Conservation (phyloP, 2,888 invertebrate genomes). For the Clepsis dumicolana region DNA sequence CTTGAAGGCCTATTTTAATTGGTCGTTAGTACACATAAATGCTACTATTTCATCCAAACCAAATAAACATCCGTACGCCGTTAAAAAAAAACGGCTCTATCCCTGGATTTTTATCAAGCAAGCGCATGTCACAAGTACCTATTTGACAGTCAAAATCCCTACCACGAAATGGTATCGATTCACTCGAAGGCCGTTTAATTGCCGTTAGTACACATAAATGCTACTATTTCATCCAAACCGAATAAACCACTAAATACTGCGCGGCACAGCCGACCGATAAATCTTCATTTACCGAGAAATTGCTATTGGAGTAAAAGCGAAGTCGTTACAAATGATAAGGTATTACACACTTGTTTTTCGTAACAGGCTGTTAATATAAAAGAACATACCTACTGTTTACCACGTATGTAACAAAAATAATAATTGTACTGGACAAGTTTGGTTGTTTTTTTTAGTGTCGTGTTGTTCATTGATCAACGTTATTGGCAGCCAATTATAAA, state of each 20-base stretch:
- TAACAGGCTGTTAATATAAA: conserved; percentile 21
- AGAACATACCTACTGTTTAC: background rate
- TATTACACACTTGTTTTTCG: conserved; percentile 21
- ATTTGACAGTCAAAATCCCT: too few species aligned
- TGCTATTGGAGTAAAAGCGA: conserved; percentile 39
- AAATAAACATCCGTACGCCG: too few species aligned
- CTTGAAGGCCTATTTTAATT: conserved; percentile 32
- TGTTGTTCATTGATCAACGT: too few species aligned
- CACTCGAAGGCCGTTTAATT: conserved; percentile 33
- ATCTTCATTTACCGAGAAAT: conserved; percentile 45
- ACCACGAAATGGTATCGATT: conserved; percentile 9
- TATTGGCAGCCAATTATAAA: too few species aligned
- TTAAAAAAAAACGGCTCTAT: too few species aligned
- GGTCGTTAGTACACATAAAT: conserved; percentile 16
- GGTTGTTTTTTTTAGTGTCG: too few species aligned
- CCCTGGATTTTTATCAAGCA: too few species aligned
- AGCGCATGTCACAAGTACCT: too few species aligned
- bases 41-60: conserved; percentile 7
- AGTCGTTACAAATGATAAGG: conserved; percentile 19
- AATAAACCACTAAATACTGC: conserved; percentile 23
- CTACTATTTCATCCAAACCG: conserved; percentile 18
- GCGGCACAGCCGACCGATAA: conserved; percentile 35
- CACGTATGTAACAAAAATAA: conserved; percentile 7
- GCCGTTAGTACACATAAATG: conserved; percentile 9
- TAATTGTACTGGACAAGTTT: background rate